Conservation (phyloP, 2,797 vertebrate species). For the Scolopax rusticola region DNA sequence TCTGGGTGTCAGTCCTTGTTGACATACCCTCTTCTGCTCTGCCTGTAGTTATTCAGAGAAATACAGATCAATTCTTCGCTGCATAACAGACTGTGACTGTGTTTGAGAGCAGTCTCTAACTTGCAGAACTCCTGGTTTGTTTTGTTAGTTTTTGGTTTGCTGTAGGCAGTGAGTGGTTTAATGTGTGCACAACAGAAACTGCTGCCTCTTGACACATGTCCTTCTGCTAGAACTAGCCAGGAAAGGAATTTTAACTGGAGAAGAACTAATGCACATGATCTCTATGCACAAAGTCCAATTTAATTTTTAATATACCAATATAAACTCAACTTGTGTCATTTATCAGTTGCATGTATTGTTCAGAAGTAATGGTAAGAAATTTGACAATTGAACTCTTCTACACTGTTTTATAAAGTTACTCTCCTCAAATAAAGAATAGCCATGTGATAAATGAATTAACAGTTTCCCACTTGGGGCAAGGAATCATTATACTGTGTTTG, state of each 20-base stretch:
- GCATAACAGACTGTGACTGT: not conserved
- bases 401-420: not conserved
- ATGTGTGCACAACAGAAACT: not conserved
- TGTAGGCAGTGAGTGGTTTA: not conserved
- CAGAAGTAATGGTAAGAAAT: not conserved
- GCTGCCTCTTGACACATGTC: not conserved
- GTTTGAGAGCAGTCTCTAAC: not conserved
- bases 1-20: not conserved
- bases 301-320: not conserved
- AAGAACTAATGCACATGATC: not conserved
- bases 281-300: not conserved
- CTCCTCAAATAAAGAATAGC: not conserved
- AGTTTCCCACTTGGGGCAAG: not conserved
- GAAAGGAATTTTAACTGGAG: not conserved
- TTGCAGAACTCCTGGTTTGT: not conserved
- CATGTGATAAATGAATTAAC: not conserved
- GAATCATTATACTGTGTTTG: not conserved
- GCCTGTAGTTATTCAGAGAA: not conserved
- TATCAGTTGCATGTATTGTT: not conserved
- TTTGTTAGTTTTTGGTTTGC: not conserved
- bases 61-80: not conserved
- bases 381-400: not conserved
- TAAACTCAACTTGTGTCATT: not conserved
- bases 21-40: not conserved
- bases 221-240: not conserved